phyloP scores from a whole-genome alignment of 2,888 invertebrate species.

The Mythimna pallens region DNA sequence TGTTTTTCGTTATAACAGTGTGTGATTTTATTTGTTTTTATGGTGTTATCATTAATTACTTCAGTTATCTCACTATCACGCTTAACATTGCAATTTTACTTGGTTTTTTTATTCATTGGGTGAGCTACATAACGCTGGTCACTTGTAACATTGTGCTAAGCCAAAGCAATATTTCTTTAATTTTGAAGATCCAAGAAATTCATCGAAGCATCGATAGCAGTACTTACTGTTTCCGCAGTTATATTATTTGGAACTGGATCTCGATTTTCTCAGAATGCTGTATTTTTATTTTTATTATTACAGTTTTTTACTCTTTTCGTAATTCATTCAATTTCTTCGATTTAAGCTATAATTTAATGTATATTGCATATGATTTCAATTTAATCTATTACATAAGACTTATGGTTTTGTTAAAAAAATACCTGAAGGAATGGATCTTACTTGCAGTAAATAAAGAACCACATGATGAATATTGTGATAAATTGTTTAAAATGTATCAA shows the following conservation, averaged over 20 bases:
- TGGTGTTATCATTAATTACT: not conserved
- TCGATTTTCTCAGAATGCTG: not conserved
- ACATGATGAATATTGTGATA: not conserved
- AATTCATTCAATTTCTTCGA: not conserved
- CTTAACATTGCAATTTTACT: too few species aligned
- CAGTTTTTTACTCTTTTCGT: too few species aligned
- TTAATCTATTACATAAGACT: slow-evolving; percentile 4
- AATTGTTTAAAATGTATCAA: not conserved
- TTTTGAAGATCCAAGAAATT: slow-evolving; percentile 26
- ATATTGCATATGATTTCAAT: slow-evolving; percentile 3
- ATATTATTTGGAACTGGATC: slow-evolving; percentile 19
- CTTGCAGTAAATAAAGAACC: not conserved
- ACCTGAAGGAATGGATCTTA: slow-evolving; percentile 3
- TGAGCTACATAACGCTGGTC: not conserved
- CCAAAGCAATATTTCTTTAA: not conserved
- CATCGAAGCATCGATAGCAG: not conserved
- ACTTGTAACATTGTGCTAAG: slow-evolving; percentile 7
- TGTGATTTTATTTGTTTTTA: not conserved
- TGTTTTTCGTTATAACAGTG: not conserved
- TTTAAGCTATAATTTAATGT: fast-evolving
- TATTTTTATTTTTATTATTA: fast-evolving
- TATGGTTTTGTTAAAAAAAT: not conserved
- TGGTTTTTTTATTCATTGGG: not conserved
- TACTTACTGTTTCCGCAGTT: not conserved
- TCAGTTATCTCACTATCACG: not conserved